phyloP scores from a whole-genome alignment of 37 sponge, comb jelly and placozoan species.

The Eunapius fragilis region DNA sequence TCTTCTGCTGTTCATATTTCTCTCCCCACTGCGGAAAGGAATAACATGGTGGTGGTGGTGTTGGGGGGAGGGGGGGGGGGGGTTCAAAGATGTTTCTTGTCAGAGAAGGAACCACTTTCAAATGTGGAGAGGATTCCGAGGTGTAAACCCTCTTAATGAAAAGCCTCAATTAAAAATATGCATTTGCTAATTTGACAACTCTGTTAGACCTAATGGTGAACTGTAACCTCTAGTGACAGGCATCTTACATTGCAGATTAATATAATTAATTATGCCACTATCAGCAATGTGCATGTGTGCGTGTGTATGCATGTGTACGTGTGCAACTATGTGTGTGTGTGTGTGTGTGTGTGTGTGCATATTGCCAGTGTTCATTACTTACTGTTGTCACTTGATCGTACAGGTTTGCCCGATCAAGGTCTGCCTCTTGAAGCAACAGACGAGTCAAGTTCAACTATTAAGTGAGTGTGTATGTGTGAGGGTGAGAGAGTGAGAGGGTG shows the following conservation, averaged over 20 bases:
- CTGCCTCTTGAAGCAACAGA: constrained; percentile 47
- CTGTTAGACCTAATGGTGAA: no score
- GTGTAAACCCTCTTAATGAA: no score
- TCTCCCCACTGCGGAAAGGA: background rate
- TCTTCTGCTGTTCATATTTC: background rate
- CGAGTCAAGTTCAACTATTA: constrained; percentile 26
- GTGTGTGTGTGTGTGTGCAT: constrained; percentile 34
- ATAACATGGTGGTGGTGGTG: no score
- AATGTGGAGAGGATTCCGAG: no score
- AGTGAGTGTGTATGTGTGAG: background rate
- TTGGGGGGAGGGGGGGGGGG: no score
- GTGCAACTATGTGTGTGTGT: constrained; percentile 35
- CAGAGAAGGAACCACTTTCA: no score
- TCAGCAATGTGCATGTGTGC: background rate
- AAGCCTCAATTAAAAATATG: no score
- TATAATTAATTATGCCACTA: background rate
- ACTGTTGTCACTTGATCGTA: constrained; percentile 43
- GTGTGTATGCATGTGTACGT: constrained; percentile 35
- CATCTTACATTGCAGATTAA: no score
- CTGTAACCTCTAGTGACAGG: no score
- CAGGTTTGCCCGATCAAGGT: constrained; percentile 30
- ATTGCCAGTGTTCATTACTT: background rate
- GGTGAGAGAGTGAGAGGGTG: background rate
- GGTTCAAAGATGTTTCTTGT: no score
- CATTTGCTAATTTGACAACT: no score